Percentiles rank a stretch among this genome's conserved stretches.
Conservation (phyloP, 2,113 vertebrate genomes). For the Thermophis baileyi region DNA sequence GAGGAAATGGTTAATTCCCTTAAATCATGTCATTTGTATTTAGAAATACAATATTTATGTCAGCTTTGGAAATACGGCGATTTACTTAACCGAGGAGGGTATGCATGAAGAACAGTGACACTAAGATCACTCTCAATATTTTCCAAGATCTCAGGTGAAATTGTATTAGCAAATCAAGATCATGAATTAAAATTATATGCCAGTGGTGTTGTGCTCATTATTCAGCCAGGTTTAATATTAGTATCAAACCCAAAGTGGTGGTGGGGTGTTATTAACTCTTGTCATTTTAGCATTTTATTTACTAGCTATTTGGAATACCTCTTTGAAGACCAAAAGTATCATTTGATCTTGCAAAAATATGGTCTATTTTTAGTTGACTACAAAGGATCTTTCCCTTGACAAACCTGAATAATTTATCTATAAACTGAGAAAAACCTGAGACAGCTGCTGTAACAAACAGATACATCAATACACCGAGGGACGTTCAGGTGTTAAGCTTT, state of each 20-base stretch:
- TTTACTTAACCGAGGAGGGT: background rate
- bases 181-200: background rate
- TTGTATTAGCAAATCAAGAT: background rate
- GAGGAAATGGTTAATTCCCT: background rate
- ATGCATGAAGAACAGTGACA: background rate
- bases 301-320: slow-evolving; percentile 13
- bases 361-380: slow-evolving; percentile 19
- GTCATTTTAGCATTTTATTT: background rate
- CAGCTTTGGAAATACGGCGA: background rate
- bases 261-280: background rate
- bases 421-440: background rate
- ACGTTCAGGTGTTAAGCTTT: background rate
- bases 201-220: background rate
- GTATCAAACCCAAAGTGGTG: background rate
- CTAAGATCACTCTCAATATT: background rate
- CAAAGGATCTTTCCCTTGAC: background rate
- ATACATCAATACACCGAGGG: too few relatives aligned
- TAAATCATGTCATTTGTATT: background rate
- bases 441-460: background rate
- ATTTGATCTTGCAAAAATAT: slow-evolving; percentile 9
- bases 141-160: background rate
- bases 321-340: slow-evolving; percentile 27
- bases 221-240: background rate
- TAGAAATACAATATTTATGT: background rate
- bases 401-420: background rate